Percentiles rank a stretch among this genome's conserved stretches.
Evolutionary conservation across 2,797 vertebrate genomes (phyloP).

Genomic region (Hirundo rustica): DNA sequence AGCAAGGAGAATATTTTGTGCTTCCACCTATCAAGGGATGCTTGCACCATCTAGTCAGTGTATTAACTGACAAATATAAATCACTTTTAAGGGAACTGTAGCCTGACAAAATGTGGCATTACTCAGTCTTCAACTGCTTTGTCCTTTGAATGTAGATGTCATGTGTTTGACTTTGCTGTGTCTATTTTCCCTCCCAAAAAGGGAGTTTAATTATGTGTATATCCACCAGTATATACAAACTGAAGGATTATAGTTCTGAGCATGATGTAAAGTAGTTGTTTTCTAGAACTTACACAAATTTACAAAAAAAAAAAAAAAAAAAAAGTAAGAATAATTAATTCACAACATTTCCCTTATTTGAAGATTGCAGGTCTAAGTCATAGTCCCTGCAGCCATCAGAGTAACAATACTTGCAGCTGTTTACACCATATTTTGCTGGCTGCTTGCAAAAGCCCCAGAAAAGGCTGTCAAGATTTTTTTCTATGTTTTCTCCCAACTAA

Average conservation of each 20-base stretch:
- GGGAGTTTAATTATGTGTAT: background rate
- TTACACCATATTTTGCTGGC: background rate
- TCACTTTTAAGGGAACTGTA: background rate
- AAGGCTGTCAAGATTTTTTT: background rate
- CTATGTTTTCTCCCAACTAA: background rate
- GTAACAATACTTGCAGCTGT: background rate
- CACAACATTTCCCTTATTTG: background rate
- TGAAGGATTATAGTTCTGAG: background rate
- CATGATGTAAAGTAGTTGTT: background rate
- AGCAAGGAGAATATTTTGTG: background rate
- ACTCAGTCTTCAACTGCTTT: background rate
- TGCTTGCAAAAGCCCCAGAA: background rate
- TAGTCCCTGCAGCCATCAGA: background rate
- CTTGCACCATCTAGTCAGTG: background rate
- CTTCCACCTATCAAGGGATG: background rate
- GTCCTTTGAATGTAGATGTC: background rate
- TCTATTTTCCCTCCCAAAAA: background rate
- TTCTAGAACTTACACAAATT: background rate
- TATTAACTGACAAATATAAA: background rate
- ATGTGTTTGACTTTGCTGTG: background rate
- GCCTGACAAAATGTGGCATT: background rate
- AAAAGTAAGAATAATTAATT: background rate
- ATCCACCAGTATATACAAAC: background rate
- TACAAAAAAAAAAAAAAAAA: background rate
- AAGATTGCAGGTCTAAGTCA: background rate